A percentile compares a stretch with the other conserved stretches of the same genome.
Evolutionary conservation across 2,797 vertebrate species (phyloP).

Genomic region (Cynodonichthys magdalenae): DNA sequence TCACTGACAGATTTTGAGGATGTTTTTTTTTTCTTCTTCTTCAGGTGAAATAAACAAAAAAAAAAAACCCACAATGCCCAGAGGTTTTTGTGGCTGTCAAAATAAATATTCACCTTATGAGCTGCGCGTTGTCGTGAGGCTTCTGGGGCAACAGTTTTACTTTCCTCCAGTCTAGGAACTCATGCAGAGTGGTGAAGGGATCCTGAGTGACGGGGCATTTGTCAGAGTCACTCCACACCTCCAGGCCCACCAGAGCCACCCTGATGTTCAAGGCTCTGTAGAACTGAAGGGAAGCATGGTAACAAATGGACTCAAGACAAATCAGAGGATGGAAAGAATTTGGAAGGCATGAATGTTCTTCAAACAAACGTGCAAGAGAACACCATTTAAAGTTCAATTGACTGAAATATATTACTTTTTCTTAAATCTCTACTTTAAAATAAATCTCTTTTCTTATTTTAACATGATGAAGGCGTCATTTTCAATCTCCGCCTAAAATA

Average conservation of each 20-base stretch:
- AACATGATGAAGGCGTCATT: constrained; percentile 20
- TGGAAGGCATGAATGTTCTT: constrained; percentile 12
- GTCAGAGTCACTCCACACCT: constrained; percentile 95
- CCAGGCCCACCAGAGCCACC: constrained; percentile 94
- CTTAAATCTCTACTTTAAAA: constrained; percentile 4
- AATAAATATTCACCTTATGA: constrained; percentile 86
- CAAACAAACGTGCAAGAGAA: constrained; percentile 11
- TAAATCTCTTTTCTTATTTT: constrained; percentile 6
- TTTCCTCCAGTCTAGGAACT: constrained; percentile 98
- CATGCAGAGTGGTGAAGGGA: constrained; percentile 94
- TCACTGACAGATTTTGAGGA: background rate
- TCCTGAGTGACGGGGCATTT: constrained; percentile 95
- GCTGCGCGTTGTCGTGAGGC: constrained; percentile 96
- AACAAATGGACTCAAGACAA: constrained; percentile 6
- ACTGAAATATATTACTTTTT: constrained; percentile 8
- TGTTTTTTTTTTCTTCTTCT: background rate
- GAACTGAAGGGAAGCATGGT: constrained; percentile 79
- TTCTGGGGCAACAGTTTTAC: constrained; percentile 92
- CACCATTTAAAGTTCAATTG: background rate
- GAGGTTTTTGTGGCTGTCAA: background rate
- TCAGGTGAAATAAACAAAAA: background rate
- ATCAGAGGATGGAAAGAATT: background rate
- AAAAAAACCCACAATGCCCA: background rate
- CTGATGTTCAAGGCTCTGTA: constrained; percentile 95
- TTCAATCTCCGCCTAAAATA: constrained; percentile 23